Percentiles rank a stretch among this genome's conserved stretches.
Conservation (phyloP, 2,888 invertebrate species). For the Orgyia antiqua region DNA sequence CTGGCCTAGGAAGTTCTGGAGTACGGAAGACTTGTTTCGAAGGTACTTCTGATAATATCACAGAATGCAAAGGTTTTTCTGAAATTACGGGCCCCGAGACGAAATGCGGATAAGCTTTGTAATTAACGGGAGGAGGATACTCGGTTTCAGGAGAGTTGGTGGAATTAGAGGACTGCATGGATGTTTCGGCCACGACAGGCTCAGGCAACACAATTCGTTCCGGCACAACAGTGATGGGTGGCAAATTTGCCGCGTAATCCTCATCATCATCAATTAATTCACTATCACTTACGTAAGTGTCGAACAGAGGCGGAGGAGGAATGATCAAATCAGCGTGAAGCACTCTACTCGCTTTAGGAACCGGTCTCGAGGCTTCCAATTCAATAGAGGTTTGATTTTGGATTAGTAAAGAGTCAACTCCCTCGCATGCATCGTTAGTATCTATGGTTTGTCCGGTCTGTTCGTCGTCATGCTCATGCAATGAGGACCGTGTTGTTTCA, state of each 20-base stretch:
- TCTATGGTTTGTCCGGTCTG: slow-evolving; percentile 32
- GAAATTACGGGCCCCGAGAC: slow-evolving; percentile 24
- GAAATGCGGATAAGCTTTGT: slow-evolving; percentile 53
- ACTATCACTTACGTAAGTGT: slow-evolving; percentile 62
- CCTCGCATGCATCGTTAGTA: slow-evolving; percentile 73
- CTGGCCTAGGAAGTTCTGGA: slow-evolving; percentile 36
- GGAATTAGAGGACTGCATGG: slow-evolving; percentile 64
- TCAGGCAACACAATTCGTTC: slow-evolving; percentile 59
- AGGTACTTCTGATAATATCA: slow-evolving; percentile 58
- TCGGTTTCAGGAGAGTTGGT: slow-evolving; percentile 63
- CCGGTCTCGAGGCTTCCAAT: slow-evolving; percentile 46
- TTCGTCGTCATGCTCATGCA: slow-evolving; percentile 56
- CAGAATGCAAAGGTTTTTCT: slow-evolving; percentile 33
- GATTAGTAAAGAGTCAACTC: slow-evolving; percentile 62
- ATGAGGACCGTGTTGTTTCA: slow-evolving; percentile 31
- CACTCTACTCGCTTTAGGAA: slow-evolving; percentile 47
- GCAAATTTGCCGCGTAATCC: slow-evolving; percentile 39
- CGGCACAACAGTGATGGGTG: slow-evolving; percentile 61
- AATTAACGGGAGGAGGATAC: slow-evolving; percentile 69
- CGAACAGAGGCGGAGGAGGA: slow-evolving; percentile 71
- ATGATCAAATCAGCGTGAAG: slow-evolving; percentile 68
- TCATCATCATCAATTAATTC: slow-evolving; percentile 41
- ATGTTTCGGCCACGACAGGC: slow-evolving; percentile 62
- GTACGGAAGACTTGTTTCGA: slow-evolving; percentile 54
- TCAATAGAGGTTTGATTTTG: slow-evolving; percentile 50